phyloP scores from a whole-genome alignment of 2,113 vertebrate genomes.

The Oryzias javanicus region DNA sequence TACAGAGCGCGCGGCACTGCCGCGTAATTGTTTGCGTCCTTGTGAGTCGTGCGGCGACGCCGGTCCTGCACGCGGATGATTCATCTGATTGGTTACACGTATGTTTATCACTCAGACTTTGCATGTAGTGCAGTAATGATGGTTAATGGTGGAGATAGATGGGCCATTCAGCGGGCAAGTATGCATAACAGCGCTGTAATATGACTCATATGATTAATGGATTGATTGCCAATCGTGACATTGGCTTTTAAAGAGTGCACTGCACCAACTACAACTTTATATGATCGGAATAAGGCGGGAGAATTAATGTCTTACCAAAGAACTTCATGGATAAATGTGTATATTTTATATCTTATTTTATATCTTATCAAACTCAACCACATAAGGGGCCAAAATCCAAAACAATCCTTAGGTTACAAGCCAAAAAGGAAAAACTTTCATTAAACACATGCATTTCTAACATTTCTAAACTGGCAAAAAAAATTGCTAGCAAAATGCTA shows the following conservation, averaged over 20 bases:
- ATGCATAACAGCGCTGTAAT: slow-evolving; percentile 46
- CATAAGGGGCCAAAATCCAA: too few species aligned
- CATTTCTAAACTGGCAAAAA: too few species aligned
- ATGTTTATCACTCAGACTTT: slow-evolving; percentile 56
- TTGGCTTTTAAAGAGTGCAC: neutral
- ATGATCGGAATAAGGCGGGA: too few species aligned
- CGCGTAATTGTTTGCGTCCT: slow-evolving; percentile 64
- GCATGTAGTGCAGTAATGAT: slow-evolving; percentile 63
- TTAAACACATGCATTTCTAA: too few species aligned
- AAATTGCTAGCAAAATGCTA: too few species aligned
- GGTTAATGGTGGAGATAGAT: slow-evolving; percentile 56
- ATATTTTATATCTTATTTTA: too few species aligned
- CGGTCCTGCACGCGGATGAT: slow-evolving; percentile 42
- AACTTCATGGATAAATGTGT: neutral
- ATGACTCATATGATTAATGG: slow-evolving; percentile 47
- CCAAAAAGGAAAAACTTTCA: too few species aligned
- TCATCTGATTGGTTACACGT: slow-evolving; percentile 53
- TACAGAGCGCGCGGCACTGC: slow-evolving; percentile 38
- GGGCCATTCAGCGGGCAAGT: slow-evolving; percentile 44
- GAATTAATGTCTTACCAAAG: neutral
- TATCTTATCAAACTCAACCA: too few species aligned
- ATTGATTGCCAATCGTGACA: neutral
- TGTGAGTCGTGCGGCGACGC: slow-evolving; percentile 54
- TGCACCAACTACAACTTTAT: slow-evolving; percentile 1
- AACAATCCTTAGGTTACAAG: too few species aligned